Percentiles rank a stretch among this genome's conserved stretches.
phyloP scores from a whole-genome alignment of 2,797 vertebrate genomes.

The Crax fasciolata region DNA sequence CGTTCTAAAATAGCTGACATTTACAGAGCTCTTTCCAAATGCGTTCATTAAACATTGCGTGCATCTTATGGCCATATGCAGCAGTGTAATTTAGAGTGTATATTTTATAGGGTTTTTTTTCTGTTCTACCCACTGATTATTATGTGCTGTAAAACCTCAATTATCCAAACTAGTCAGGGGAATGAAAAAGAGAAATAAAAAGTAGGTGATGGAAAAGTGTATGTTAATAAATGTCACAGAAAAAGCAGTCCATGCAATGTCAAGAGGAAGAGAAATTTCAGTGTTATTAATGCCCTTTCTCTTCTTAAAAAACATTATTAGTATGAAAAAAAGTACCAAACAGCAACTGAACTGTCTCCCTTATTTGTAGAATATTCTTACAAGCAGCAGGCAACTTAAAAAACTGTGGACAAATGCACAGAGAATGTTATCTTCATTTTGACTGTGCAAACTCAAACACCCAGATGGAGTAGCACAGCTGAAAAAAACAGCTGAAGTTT shows the following conservation, averaged over 20 bases:
- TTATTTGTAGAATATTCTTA: not conserved
- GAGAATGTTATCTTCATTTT: not conserved
- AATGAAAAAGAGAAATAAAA: conserved; percentile 50
- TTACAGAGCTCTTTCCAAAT: conserved; percentile 17
- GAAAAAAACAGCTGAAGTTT: not conserved
- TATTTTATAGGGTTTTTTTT: conserved; percentile 58
- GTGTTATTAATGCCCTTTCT: not conserved
- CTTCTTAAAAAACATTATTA: not conserved
- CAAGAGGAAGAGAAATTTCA: not conserved
- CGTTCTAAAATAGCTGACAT: not conserved
- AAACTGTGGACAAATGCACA: not conserved
- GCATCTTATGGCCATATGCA: conserved; percentile 30
- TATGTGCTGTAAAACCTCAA: conserved; percentile 54
- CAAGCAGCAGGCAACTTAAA: not conserved
- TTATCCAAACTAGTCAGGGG: conserved; percentile 29
- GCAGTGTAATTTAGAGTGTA: not conserved
- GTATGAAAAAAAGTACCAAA: not conserved
- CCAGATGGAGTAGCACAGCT: not conserved
- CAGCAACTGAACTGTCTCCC: not conserved
- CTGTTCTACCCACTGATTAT: conserved; percentile 18
- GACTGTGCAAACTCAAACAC: not conserved
- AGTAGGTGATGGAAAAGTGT: not conserved
- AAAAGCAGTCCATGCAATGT: not conserved
- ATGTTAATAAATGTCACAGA: not conserved
- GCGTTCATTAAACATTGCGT: not conserved